Evolutionary conservation across 2,113 vertebrate species (phyloP), one percentile per base, ranked within the genome.

Genomic region (Pedionomus torquatus): DNA sequence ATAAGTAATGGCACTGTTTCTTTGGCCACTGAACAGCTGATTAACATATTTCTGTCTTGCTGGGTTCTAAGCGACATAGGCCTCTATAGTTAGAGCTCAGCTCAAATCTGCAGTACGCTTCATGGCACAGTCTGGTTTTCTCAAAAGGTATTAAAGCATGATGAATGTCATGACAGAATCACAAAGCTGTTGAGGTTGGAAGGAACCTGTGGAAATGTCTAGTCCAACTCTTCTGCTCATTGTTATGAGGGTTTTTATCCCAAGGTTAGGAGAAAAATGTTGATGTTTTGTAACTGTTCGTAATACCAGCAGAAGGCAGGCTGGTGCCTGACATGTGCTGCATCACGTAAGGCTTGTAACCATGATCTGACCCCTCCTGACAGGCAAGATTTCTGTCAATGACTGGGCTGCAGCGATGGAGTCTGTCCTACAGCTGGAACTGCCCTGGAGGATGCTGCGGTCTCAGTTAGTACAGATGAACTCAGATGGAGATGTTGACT

Each of bases 381-480:
- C 97, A 99, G 99, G 99, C 61, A 96, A 64, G 81, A 97, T 99
- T 91, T 98, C 99, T 21, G 65, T 98, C 93, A 97, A 96, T 11
- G 98, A 99, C 35, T 99, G 99, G 99, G 98, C 98, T 78, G 97
- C 96, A 91, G 98, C 97, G 1, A 96, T 99, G 96, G 99, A 99
- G 88, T 98, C 98, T 10, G 96, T 99, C 20, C 98, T 99, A 58
- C 98, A 98, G 26, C 97, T 99, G 93, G 98, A 99, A 13, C 98
- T 99, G 72, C 99, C 99, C 19, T 99, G 99, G 99, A 98, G 99
- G 97, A 99, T 98, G 1, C 97, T 99, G 65, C 98, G 98, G 24
- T 79, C 98, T 6, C 98, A 96, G 30, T 95, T 99, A 85, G 98
- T 97, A 28, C 97, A 92, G 11, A 95, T 91, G 66, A 95, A 97